Conservation (phyloP, 2,888 invertebrate genomes). For the Slavum lentiscoides region DNA sequence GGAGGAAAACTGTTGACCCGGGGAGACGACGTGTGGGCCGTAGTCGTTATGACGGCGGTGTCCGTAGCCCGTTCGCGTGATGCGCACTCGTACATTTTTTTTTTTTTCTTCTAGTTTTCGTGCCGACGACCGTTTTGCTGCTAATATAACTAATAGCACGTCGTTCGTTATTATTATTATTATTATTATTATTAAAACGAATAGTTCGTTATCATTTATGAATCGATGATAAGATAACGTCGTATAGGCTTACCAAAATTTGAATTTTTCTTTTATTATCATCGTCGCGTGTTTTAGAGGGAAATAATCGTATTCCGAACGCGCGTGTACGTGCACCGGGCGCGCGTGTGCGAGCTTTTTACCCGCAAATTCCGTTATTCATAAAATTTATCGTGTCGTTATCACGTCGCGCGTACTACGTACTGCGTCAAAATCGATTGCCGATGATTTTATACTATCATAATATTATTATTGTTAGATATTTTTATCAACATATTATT, state of each 20-base stretch:
- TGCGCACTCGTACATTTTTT: not conserved
- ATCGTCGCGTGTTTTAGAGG: slow-evolving; percentile 29
- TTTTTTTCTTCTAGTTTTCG: no score
- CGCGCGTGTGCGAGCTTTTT: not conserved
- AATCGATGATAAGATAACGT: slow-evolving; percentile 48
- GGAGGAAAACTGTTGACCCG: slow-evolving; percentile 11
- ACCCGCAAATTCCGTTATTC: not conserved
- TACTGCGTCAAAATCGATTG: not conserved
- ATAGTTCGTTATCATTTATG: slow-evolving; percentile 42
- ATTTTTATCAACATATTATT: not conserved
- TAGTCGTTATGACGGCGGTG: not conserved
- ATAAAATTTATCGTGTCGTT: not conserved
- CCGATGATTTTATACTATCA: not conserved
- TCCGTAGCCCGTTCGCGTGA: not conserved
- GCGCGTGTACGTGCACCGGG: not conserved
- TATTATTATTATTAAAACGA: slow-evolving; percentile 1
- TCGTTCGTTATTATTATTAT: slow-evolving; percentile 3
- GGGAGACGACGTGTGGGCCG: slow-evolving; percentile 1
- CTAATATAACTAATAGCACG: not conserved
- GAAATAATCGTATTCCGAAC: slow-evolving; percentile 38
- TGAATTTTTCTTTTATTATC: slow-evolving; percentile 48
- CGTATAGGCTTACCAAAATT: slow-evolving; percentile 51
- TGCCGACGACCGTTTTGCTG: not conserved
- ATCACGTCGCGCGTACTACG: not conserved
- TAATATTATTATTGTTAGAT: not conserved